Base-by-base conservation (phyloP, 2,888 invertebrate species). In the Caenorhabditis panamensis region DNA sequence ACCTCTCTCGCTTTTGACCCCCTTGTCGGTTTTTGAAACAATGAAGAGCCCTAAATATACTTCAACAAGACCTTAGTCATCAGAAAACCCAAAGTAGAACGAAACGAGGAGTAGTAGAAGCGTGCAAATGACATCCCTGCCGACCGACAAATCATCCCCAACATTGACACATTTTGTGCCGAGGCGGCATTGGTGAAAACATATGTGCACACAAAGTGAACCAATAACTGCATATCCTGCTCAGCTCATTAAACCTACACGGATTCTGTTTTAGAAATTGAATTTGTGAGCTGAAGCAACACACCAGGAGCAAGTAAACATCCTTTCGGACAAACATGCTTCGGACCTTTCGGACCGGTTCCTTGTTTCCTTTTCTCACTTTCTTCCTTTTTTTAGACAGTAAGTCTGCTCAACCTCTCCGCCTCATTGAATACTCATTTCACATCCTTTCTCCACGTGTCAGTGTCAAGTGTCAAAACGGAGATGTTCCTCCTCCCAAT, bases 401-500 rank as follows among this genome's bases (percentile, higher is more conserved):
- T 66, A 18, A 44, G 75, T 75, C 75, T 75, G 41, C 37, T 37
- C 31, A 6, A 9, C 31, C 9, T 9, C n/a, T 66, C 44, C 75
- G 75, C 75, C 59, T 66, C 75, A 75, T 75, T 66, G 59, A 26
- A 20, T 31, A 31, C 31, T 9, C 37, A 28, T 16, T 16, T 4
- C 41, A 6, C 8, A 31, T 24, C 51, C 53, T 54, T 9, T 31
- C 5, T 61, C 41, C 75, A 75, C 75, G 75, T 66, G 75, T 75
- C 64, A 66, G 75, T 66, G 75, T 75, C 64, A 66, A 75, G 75
- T 75, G 75, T 75, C 61, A 75, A 75, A 75, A 75, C 64, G 75
- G 64, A 49, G 44, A 26, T 26, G 1, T 24, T 41, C 41, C 13
- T 8, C 1, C n/a, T 59, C 8, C 24, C 18, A 37, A 61, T 59